phyloP scores from a whole-genome alignment of 2,113 vertebrate species.

The Coreoperca whiteheadi region DNA sequence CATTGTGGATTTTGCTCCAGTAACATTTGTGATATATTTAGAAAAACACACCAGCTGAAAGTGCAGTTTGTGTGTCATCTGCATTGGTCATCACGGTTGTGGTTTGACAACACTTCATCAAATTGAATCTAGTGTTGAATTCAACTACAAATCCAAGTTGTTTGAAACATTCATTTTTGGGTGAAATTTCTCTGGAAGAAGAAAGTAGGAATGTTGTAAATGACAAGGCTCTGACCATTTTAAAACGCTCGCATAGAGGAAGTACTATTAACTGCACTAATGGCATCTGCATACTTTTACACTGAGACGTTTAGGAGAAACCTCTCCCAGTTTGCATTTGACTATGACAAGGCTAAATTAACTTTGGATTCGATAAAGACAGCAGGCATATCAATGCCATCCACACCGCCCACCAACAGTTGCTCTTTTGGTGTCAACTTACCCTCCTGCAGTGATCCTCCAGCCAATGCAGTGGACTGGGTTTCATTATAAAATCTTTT shows the following conservation, averaged over 20 bases:
- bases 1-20: background rate
- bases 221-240: constrained; percentile 1
- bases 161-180: background rate
- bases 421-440: background rate
- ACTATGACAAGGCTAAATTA: constrained; percentile 14
- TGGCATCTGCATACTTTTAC: background rate
- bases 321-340: background rate
- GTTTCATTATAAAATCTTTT: background rate
- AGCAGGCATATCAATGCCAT: background rate
- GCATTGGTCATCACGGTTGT: background rate
- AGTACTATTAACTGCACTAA: background rate
- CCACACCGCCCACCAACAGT: background rate
- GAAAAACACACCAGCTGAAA: background rate
- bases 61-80: background rate
- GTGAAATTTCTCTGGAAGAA: background rate
- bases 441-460: background rate
- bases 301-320: constrained; percentile 22
- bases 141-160: background rate
- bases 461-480: background rate
- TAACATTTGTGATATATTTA: background rate
- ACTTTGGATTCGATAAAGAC: constrained; percentile 17
- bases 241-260: background rate
- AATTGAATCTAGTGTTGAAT: background rate
- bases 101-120: background rate
- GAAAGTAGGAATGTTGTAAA: background rate